Base-by-base conservation (phyloP, 2,888 invertebrate genomes). In the Candidula unifasciata region DNA sequence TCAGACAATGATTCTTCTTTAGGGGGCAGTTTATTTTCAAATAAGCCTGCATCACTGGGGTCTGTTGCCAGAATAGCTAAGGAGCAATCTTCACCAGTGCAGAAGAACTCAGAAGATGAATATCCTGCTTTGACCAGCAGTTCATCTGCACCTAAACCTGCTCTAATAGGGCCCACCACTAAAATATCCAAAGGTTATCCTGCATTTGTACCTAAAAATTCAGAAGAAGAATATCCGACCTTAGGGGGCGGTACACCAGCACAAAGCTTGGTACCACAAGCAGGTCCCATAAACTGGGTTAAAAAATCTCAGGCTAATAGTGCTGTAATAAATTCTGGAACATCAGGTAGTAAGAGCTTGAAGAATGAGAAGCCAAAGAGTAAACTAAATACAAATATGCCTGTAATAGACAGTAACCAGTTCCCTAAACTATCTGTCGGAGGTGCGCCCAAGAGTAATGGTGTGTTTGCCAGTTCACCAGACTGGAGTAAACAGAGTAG, bases 181-280 rank as follows among this genome's bases (percentile, higher is more conserved):
- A 80, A 66, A 54, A 74, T 52, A 3, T 21, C 24, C 60, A 30
- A 69, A 35, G 80, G 79, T 2, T 60, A 80, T 6, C 85, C 78
- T 73, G 35, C 82, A n/a, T 57, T 79, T 10, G 66, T 52, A 1
- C 82, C 78, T 13, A 57, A 69, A n/a, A 79, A 82, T 8, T 82
- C 83, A 10, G 84, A 87, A 18, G 88, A 89, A 33, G 91, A 91
- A 78, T 91, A 90, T 57, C 82, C 82, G 44, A 13, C 74, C 33
- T 64, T 82, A 60, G 81, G 81, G 2, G 37, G 73, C 44, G 60
- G 52, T 69, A 24, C 16, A n/a, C 35, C 73, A 27, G 21, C 80
- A 52, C 83, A 83, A 18, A 85, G 44, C 27, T 79, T 87, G 27
- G 79, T 33, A 21, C 52, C 82, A 8, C 60, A 44, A 57, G 33